A percentile compares a stretch with the other conserved stretches of the same genome.
phyloP scores from a whole-genome alignment of 1,140 invertebrate species.

The Popillia japonica region DNA sequence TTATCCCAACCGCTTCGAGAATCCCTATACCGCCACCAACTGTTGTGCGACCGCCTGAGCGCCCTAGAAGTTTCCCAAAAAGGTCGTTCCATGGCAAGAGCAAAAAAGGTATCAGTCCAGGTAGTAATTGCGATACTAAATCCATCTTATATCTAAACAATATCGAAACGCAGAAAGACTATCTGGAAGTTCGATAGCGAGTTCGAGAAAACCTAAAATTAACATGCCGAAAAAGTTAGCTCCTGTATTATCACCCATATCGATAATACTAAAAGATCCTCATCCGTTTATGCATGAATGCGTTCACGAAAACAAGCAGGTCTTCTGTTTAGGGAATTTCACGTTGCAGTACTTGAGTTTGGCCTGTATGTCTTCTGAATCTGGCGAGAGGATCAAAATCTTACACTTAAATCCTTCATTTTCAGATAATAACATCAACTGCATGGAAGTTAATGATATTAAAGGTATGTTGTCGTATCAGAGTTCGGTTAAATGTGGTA shows the following conservation, averaged over 20 bases:
- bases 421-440: background rate
- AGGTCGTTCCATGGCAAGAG: too few species aligned
- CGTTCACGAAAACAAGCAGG: background rate
- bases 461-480: background rate
- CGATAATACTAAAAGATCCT: background rate
- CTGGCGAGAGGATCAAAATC: background rate
- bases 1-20: too few species aligned
- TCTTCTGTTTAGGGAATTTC: conserved; percentile 12
- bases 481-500: background rate
- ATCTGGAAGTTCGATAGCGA: too few species aligned
- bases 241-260: background rate
- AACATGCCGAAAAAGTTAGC: too few species aligned
- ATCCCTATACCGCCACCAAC: too few species aligned
- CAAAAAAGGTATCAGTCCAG: too few species aligned
- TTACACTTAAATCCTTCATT: background rate
- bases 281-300: conserved; percentile 26
- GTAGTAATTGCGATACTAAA: too few species aligned
- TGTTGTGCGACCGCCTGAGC: too few species aligned
- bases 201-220: too few species aligned
- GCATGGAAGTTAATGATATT: background rate
- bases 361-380: background rate
- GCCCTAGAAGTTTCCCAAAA: too few species aligned
- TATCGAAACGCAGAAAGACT: too few species aligned
- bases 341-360: background rate
- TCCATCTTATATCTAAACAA: too few species aligned